phyloP scores from a whole-genome alignment of 2,797 vertebrate species.

The Mus spretus region DNA sequence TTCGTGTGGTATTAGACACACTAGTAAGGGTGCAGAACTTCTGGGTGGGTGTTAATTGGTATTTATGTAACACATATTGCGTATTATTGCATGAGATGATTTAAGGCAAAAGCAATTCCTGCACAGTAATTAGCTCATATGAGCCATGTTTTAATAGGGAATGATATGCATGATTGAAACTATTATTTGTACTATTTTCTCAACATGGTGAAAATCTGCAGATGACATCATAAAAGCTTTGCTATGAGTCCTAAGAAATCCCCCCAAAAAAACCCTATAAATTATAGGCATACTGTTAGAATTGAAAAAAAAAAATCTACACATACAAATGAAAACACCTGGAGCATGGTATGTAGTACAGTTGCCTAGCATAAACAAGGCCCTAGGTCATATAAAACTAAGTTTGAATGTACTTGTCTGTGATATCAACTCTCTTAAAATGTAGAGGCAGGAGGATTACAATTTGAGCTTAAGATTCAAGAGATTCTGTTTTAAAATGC shows the following conservation, averaged over 20 bases:
- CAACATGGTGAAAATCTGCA: slow-evolving; percentile 45
- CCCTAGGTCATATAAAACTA: no score
- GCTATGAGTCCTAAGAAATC: slow-evolving; percentile 16
- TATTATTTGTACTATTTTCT: slow-evolving; percentile 42
- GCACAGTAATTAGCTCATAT: background rate
- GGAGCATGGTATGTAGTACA: background rate
- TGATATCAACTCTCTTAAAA: background rate
- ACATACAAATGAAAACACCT: background rate
- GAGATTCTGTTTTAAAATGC: background rate
- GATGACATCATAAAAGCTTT: slow-evolving; percentile 30
- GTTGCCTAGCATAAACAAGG: background rate
- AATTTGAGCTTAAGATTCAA: background rate
- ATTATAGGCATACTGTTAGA: slow-evolving; percentile 40
- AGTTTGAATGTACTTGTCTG: background rate
- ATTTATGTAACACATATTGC: slow-evolving; percentile 36
- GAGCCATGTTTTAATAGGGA: slow-evolving; percentile 46
- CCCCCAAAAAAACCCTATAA: slow-evolving; percentile 13
- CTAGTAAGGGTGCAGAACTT: slow-evolving; percentile 66
- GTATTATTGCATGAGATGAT: slow-evolving; percentile 8
- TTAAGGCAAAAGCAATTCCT: slow-evolving; percentile 62
- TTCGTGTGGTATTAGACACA: slow-evolving; percentile 63
- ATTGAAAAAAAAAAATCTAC: background rate
- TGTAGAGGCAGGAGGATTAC: background rate
- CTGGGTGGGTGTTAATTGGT: slow-evolving; percentile 74
- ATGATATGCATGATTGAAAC: slow-evolving; percentile 58